Base-by-base conservation (phyloP, 2,888 invertebrate species). In the Globia sparganii region DNA sequence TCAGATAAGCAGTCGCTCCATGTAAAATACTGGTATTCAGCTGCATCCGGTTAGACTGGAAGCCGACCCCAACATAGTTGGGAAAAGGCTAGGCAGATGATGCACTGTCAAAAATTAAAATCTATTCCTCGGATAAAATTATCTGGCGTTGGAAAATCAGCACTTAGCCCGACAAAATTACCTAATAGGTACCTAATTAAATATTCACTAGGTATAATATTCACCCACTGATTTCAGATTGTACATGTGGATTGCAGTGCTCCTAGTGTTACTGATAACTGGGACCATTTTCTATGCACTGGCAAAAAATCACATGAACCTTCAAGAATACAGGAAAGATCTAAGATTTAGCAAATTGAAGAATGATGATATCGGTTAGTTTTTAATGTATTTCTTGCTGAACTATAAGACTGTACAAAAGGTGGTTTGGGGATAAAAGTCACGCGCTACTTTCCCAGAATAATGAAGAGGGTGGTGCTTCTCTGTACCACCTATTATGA, bases 231-330 rank as follows among this genome's bases (percentile, higher is more conserved):
- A 80, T 70, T 92, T 72, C 91, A 98, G 98, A 84, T 94, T 97
- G 0, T 96, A 97, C 83, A 98, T 98, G 97, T 98, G 98, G 98
- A 94, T 97, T 1, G 97, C 97, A 0, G 97, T 98, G 0, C 90
- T 98, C 31, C 91, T 98, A 9, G 98, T 98, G 8, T 93, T 98
- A 13, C 90, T 98, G 15, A 91, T 97, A 49, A 98, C 97, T 18
- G 98, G 98, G 4, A 94, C 97, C 0, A 95, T 98, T 70, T 98
- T 98, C 90, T 97, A 97, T 89, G 94, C 96, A 2, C 94, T 98
- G 40, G 98, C 98, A 0, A 94, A 93, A 74, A 97, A 97, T 89
- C 97, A 98, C 87, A 92, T 94, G 83, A 93, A 95, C 46, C 90
- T 97, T 37, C 91, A 94, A 84, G 89, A 91, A 61, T 92, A 90